These are phyloP conservation scores for Girardinus metallicus DNA, from an alignment of 2,797 vertebrate genomes.

Conservation along the genomic window DNA sequence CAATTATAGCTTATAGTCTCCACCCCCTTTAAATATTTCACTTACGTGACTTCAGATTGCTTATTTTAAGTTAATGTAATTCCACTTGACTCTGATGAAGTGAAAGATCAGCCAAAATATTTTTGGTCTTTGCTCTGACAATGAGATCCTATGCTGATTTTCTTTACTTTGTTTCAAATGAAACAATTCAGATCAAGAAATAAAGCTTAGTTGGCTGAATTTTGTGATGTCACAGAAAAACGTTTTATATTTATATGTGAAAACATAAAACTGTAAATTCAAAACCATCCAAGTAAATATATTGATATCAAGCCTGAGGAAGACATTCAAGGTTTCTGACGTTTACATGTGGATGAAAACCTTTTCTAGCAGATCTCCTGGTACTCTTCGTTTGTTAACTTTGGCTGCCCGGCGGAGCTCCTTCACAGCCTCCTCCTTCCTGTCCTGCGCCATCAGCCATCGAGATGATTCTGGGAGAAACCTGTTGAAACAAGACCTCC, in stretches of 20 bases:
- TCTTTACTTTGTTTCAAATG: neutral
- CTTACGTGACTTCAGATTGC: neutral
- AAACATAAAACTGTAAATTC: neutral
- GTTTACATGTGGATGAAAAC: constrained; percentile 59
- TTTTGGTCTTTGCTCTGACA: neutral
- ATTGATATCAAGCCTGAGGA: neutral
- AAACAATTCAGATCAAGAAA: neutral
- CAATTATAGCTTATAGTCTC: too few species aligned
- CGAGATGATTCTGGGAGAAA: constrained; percentile 87
- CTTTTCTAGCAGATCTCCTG: constrained; percentile 80
- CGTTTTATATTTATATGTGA: neutral
- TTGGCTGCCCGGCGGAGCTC: constrained; percentile 81
- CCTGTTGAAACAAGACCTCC: constrained; percentile 60
- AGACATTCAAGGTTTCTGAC: neutral
- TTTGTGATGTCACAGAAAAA: neutral
- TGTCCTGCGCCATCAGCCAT: constrained; percentile 87
- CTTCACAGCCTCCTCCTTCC: constrained; percentile 78
- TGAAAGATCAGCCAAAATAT: neutral
- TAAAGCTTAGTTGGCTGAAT: neutral
- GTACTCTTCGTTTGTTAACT: constrained; percentile 76
- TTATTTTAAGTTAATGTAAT: neutral
- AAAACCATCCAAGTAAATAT: neutral
- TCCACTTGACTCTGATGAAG: neutral
- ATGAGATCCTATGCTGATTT: neutral
- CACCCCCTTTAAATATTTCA: too few species aligned